A percentile compares a stretch with the other conserved stretches of the same genome.
These are phyloP conservation scores for Brachionus calyciflorus DNA, from an alignment of 1,140 invertebrate genomes.

Conservation along the genomic window DNA sequence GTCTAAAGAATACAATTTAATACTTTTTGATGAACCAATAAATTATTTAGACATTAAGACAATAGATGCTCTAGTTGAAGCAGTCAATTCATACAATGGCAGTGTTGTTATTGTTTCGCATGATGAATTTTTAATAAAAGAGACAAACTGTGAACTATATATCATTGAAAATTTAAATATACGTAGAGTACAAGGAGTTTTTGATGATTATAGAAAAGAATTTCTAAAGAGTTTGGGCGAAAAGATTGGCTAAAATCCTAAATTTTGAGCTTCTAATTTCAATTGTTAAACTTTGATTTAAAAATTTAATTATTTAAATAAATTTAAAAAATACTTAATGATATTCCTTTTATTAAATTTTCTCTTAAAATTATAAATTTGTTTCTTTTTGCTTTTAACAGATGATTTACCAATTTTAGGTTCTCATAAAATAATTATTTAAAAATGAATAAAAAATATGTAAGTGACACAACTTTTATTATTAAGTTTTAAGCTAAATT, in stretches of 20 bases:
- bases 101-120: conserved; percentile 98
- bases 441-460: too few species aligned
- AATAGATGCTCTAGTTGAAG: conserved; percentile 94
- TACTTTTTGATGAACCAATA: conserved; percentile 95
- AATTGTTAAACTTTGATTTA: too few species aligned
- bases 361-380: too few species aligned
- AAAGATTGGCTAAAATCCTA: conserved; percentile 51
- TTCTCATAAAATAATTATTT: too few species aligned
- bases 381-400: too few species aligned
- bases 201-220: conserved; percentile 96
- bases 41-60: conserved; percentile 98
- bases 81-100: conserved; percentile 90
- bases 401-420: too few species aligned
- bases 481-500: too few species aligned
- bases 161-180: conserved; percentile 93
- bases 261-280: too few species aligned
- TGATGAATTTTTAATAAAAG: conserved; percentile 93
- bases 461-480: too few species aligned
- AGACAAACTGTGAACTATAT: conserved; percentile 91
- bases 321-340: too few species aligned
- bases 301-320: too few species aligned
- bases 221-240: conserved; percentile 89
- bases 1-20: conserved; percentile 85
- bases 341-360: too few species aligned
- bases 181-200: conserved; percentile 93